phyloP scores from a whole-genome alignment of 2,113 vertebrate species.

The Cyanoliseus patagonus region DNA sequence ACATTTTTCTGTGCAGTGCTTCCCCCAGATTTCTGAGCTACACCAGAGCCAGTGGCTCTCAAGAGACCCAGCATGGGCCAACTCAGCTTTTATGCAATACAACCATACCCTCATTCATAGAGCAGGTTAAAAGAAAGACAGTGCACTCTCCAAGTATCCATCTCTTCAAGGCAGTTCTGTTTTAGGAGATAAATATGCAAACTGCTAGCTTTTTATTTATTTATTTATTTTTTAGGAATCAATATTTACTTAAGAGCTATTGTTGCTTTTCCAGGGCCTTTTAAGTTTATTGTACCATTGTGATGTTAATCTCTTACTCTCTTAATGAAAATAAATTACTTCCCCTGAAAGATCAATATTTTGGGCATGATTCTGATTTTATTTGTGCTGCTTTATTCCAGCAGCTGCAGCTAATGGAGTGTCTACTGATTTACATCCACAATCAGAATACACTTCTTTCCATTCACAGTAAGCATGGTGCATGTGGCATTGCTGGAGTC shows the following conservation, averaged over 20 bases:
- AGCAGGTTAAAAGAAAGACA: neutral
- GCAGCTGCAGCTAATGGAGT: neutral
- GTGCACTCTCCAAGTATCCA: neutral
- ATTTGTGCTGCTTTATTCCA: neutral
- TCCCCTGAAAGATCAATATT: neutral
- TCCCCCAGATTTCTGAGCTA: neutral
- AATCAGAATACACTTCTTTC: neutral
- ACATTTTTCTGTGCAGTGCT: neutral
- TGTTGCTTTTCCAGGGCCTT: neutral
- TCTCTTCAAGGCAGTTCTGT: neutral
- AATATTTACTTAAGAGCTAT: slow-evolving; percentile 1
- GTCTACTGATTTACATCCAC: neutral
- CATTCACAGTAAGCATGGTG: neutral
- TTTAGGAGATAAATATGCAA: neutral
- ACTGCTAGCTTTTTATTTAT: neutral
- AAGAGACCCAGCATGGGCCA: neutral
- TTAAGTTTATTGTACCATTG: neutral
- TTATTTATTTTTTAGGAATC: neutral
- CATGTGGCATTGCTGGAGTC: neutral
- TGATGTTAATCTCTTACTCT: neutral
- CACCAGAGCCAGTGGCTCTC: neutral
- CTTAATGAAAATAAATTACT: slow-evolving; percentile 31
- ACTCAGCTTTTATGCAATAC: neutral
- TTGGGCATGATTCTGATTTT: neutral
- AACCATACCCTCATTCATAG: neutral